Conservation (phyloP, 2,888 invertebrate genomes). For the Corythucha ciliata region DNA sequence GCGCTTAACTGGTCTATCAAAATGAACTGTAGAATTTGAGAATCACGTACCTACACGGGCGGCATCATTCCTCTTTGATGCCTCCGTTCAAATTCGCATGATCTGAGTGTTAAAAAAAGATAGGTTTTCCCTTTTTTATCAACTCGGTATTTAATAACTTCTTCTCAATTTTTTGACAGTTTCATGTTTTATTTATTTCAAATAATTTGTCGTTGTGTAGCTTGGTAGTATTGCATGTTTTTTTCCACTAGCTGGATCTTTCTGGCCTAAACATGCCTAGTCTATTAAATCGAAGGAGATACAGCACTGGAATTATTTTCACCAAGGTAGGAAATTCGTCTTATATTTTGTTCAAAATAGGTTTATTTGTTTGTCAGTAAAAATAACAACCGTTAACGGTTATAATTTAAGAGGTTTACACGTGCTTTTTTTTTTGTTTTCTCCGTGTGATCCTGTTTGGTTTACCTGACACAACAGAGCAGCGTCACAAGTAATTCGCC, state of each 20-base stretch:
- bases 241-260: constrained; percentile 35
- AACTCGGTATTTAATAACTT: too few species aligned
- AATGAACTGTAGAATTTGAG: too few species aligned
- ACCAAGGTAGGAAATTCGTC: constrained; percentile 42
- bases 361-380: not conserved
- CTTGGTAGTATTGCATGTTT: constrained; percentile 29
- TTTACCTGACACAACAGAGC: constrained; percentile 42
- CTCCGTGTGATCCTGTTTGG: not conserved
- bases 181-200: constrained; percentile 13
- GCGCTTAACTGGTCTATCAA: too few species aligned
- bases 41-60: too few species aligned
- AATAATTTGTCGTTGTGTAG: constrained; percentile 22
- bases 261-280: constrained; percentile 42
- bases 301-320: constrained; percentile 62
- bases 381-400: constrained; percentile 28
- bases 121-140: too few species aligned
- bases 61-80: too few species aligned
- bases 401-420: constrained; percentile 16
- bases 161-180: not conserved
- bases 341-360: constrained; percentile 17
- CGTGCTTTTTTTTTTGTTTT: not conserved
- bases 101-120: too few species aligned
- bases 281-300: constrained; percentile 62
- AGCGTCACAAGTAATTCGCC: constrained; percentile 61
- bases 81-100: too few species aligned